Evolutionary conservation across 2,888 invertebrate genomes (phyloP), one percentile per base, ranked within the genome.

Genomic region (Theodoxus fluviatilis): DNA sequence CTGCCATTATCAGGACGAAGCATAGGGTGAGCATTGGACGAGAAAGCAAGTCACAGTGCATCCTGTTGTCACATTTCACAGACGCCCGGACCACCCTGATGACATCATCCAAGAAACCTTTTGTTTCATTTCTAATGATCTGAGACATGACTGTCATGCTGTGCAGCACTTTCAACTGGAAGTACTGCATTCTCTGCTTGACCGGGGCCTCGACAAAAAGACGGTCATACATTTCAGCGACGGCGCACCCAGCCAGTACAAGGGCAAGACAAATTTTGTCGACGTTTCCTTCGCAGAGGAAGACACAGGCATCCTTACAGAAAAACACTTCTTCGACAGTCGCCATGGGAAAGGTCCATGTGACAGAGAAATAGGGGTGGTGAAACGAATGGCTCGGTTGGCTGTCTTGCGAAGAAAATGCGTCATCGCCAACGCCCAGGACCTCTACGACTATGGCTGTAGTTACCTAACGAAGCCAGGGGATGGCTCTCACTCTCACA

Each of bases 341-440:
- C 61, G 61, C 25, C 61, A 61, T 61, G 61, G 61, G 31, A 61
- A 9, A 33, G 61, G 61, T 18, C 61, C 61, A 61, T 28, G 61
- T 61, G 61, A 61, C 61, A n/a, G 31, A 28, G 61, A 61, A 28
- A 25, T 61, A 31, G 61, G 61, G 18, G 28, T 28, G 7, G 25
- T 61, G 33, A 61, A 61, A 33, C n/a, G 28, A 33, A 18, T 61
- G 18, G 7, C 28, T 33, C 25, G 28, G 18, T 33, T 31, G 61
- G 25, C 25, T 9, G 31, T 61, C 33, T 18, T 25, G 28, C 25
- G 28, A 28, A 61, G 61, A 28, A 61, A 28, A 33, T n/a, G 25
- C 12, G n/a, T 6, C n/a, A 61, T 61, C 33, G 61, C 25, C 35
- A 61, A n/a, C n/a, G 52, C 52, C 28, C 22, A 52, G 52, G 9